These are phyloP conservation scores for Nesometra sesokonis DNA, from an alignment of 35 echinoderm and acorn worm genomes.

Conservation along the genomic window DNA sequence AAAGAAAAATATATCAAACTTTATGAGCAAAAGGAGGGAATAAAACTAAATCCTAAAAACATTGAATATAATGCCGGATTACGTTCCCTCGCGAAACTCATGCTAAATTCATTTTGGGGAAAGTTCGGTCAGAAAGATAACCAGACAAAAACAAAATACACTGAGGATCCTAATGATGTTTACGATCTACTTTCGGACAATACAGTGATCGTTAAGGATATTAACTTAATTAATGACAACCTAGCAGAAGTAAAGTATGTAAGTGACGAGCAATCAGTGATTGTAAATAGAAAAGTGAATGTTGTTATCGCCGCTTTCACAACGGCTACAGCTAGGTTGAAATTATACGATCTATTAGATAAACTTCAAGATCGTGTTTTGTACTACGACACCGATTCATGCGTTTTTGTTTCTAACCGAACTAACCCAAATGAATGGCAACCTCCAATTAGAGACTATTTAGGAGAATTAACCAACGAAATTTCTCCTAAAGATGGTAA, in stretches of 20 bases:
- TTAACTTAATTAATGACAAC: not conserved
- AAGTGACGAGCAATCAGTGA: not conserved
- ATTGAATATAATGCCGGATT: conserved; percentile 8
- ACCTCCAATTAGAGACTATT: not conserved
- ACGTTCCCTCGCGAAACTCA: conserved; percentile 10
- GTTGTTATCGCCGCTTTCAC: not conserved
- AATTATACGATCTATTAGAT: conserved; percentile 10
- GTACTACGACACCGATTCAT: conserved; percentile 23
- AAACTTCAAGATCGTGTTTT: conserved; percentile 5
- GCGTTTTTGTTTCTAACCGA: not conserved
- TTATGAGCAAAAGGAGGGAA: not conserved
- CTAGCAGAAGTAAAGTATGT: conserved; percentile 5
- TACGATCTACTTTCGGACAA: not conserved
- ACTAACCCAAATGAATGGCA: not conserved
- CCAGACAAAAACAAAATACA: not conserved
- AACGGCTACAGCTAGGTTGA: not conserved
- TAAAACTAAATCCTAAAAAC: not conserved
- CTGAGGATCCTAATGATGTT: not conserved
- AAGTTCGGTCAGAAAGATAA: conserved; percentile 16
- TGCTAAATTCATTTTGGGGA: conserved; percentile 27
- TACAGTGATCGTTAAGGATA: not conserved
- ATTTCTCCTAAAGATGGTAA: not conserved
- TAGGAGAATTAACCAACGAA: conserved; percentile 25
- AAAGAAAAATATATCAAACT: not conserved
- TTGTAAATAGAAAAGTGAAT: not conserved